Percentiles rank a stretch among this genome's conserved stretches.
Conservation (phyloP, 2,113 vertebrate genomes). For the Puffinus mauretanicus region DNA sequence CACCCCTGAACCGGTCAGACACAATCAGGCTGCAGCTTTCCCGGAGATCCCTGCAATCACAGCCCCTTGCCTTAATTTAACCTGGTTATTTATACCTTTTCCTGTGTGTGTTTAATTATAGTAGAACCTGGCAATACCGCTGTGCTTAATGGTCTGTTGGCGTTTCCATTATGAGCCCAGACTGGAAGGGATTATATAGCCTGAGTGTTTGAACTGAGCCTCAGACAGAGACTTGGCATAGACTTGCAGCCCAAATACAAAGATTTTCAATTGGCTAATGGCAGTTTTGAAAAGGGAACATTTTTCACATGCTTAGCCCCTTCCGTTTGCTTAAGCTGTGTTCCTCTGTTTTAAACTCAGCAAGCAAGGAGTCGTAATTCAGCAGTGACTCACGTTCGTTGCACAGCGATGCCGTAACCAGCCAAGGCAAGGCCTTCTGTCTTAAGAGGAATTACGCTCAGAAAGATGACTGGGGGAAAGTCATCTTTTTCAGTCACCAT, state of each 20-base stretch:
- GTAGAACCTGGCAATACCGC: constrained; percentile 40
- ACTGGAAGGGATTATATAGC: constrained; percentile 62
- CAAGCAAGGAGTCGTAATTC: constrained; percentile 22
- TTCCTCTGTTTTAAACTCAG: constrained; percentile 39
- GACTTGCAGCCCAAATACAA: constrained; percentile 33
- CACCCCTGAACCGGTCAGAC: background rate
- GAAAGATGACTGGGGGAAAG: background rate
- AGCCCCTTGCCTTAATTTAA: constrained; percentile 34
- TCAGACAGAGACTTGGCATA: constrained; percentile 56
- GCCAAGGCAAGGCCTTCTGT: constrained; percentile 9
- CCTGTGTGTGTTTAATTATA: constrained; percentile 59
- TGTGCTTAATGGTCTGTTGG: constrained; percentile 63
- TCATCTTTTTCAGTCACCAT: background rate
- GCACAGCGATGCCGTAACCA: background rate
- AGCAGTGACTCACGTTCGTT: constrained; percentile 18
- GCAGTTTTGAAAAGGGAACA: constrained; percentile 53
- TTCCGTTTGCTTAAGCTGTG: constrained; percentile 45
- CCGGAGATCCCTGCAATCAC: background rate
- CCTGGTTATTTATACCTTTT: constrained; percentile 58
- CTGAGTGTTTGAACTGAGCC: constrained; percentile 53
- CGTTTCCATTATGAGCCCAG: constrained; percentile 53
- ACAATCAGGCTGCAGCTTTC: background rate
- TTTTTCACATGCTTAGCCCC: constrained; percentile 59
- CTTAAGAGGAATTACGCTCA: constrained; percentile 16
- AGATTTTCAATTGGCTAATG: constrained; percentile 60